Conservation (phyloP, 2,113 vertebrate genomes). For the Colius striatus region DNA sequence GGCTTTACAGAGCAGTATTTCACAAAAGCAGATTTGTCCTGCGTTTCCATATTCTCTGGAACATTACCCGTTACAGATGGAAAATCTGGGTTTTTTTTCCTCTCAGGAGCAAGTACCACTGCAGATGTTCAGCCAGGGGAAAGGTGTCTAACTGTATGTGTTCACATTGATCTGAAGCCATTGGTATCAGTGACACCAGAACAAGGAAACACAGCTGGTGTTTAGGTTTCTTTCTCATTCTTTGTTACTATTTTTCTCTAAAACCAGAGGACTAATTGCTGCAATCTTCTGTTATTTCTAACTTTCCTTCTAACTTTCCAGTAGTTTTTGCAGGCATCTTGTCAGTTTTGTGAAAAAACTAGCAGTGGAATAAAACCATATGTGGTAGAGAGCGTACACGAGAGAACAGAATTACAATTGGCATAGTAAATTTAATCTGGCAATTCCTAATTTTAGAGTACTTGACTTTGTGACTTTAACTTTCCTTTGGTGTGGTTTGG, state of each 20-base stretch:
- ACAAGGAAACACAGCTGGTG: neutral
- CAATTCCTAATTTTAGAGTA: neutral
- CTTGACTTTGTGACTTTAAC: neutral
- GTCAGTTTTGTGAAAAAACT: neutral
- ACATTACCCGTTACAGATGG: neutral
- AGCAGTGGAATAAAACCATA: neutral
- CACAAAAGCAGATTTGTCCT: neutral
- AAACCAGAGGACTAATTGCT: neutral
- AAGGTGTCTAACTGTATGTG: neutral
- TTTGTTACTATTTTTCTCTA: conserved; percentile 2
- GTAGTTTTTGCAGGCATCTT: neutral
- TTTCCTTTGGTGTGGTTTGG: neutral
- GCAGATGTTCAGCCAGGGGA: neutral
- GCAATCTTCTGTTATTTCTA: conserved; percentile 15
- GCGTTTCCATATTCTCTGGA: neutral
- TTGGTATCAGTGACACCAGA: neutral
- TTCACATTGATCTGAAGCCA: neutral
- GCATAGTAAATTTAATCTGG: conserved; percentile 12
- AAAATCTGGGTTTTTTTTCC: neutral
- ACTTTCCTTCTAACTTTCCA: neutral
- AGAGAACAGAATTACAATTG: neutral
- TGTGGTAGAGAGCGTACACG: neutral
- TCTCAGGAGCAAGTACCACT: neutral
- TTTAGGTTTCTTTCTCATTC: neutral
- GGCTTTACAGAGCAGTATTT: neutral